Base-by-base conservation (phyloP, 2,888 invertebrate genomes). In the Oxystoma pomonae region DNA sequence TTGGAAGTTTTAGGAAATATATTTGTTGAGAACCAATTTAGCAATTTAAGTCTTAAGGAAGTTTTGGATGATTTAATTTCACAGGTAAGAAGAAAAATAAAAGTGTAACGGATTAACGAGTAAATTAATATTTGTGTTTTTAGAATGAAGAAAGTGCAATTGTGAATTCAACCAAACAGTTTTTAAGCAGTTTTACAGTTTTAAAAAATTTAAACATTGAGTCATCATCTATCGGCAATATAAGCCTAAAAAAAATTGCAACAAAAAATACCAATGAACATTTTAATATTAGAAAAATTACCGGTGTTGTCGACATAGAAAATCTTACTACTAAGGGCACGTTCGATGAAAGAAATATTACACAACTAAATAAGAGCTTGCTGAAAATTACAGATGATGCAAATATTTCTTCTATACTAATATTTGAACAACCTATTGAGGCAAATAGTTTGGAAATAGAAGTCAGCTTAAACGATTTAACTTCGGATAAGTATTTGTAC, bases 1-100 rank as follows among this genome's bases (percentile, higher is more conserved):
- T 73, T 87, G 9, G 75, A 80, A 68, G 81, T 87, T 0, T 74
- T 79, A 9, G 87, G 87, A 3, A 73, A 80, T 0, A 69, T 87
- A 17, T 73, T 76, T 16, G 68, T 87, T 2, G 74, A 76, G 2
- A 77, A 81, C n/a, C 70, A 73, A 7, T 73, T 83, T 2, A 82
- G 84, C 68, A 76, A 76, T 0, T 71, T 73, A 2, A 71, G 74
- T 55, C 80, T 83, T 59, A 72, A 76, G n/a, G 61, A 72, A 2
- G 52, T 77, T 16, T 73, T 87, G 0, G 73, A 77, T 0, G 83
- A 86, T 72, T 70, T 87, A 2, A 73, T 85, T 1, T 81, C 82
- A 62, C 80, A 77, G 59, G 77, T 77, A 67, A 68, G 60, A 58
- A n/a, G n/a, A n/a, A n/a, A n/a, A n/a, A n/a, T n/a, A n/a, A n/a